Base-by-base conservation (phyloP, 2,113 vertebrate genomes). In the Nycticorax nycticorax region DNA sequence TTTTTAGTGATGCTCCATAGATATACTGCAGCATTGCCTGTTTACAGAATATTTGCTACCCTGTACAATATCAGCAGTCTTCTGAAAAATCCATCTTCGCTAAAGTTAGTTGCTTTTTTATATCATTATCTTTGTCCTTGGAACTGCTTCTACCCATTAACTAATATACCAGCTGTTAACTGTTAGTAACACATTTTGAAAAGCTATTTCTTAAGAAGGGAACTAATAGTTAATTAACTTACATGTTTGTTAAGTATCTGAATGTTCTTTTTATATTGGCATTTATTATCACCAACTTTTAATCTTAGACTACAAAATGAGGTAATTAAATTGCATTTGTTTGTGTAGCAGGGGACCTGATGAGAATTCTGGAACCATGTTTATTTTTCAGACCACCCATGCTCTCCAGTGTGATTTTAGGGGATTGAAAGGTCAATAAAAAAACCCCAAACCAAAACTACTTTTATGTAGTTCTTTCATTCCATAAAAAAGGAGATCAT, bases 201-300 rank as follows among this genome's bases (percentile, higher is more conserved):
- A 93, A 91, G 26, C 47, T 57, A 43, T 87, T 86, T 89, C 76
- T 94, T 91, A 89, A 78, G 68, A 87, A 35, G 6, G 21, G 22
- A 91, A 81, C 27, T 81, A 81, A 78, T 67, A 96, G 35, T 88
- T 95, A 91, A 95, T 78, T 81, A 86, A 67, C 48, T 86, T 92
- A 67, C 2, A 13, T 32, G 23, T 79, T 64, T 83, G 43, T 83
- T 92, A 93, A 94, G 37, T 76, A 77, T 75, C 59, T 86, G 63
- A 90, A 64, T 91, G 64, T 87, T 95, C 60, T 89, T 89, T 88
- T 77, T 63, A 59, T 78, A 59, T 5, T 81, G 72, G 71, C 30
- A 35, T 86, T 86, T 93, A 86, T 87, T 91, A 85, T 85, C 23
- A 77, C 9, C 26, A 69, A 50, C 33, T 88, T 95, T 71, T 86